Evolutionary conservation across 2,797 vertebrate species (phyloP).

Genomic region (Okamejei kenojei): DNA sequence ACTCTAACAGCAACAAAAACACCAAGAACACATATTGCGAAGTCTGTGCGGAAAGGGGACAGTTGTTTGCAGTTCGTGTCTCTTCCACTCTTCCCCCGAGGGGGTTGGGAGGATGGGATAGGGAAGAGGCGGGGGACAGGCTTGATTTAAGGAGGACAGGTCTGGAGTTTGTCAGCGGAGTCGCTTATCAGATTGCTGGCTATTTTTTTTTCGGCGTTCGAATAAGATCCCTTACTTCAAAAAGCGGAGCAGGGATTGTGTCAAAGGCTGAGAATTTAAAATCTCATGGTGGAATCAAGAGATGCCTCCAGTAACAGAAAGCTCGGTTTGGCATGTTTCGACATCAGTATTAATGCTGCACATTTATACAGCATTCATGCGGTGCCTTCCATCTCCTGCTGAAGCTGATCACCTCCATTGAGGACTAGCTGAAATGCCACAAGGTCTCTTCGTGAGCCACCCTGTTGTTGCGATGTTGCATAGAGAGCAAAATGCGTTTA

Average conservation of each 20-base stretch:
- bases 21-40: background rate
- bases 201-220: background rate
- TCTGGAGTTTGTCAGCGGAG: slow-evolving; percentile 6
- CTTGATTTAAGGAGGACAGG: background rate
- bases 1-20: too few relatives aligned
- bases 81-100: background rate
- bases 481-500: background rate
- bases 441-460: background rate
- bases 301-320: background rate
- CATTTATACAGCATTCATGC: background rate
- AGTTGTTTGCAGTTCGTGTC: background rate
- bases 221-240: background rate
- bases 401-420: background rate
- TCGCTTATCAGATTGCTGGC: background rate
- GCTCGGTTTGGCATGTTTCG: background rate
- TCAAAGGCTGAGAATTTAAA: background rate
- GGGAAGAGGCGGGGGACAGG: background rate
- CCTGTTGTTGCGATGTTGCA: background rate
- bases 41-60: background rate
- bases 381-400: too few relatives aligned
- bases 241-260: background rate
- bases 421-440: background rate
- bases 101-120: background rate
- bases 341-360: background rate
- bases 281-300: background rate